Base-by-base conservation (phyloP, 2,888 invertebrate genomes). In the Eristalinus sepulchralis region DNA sequence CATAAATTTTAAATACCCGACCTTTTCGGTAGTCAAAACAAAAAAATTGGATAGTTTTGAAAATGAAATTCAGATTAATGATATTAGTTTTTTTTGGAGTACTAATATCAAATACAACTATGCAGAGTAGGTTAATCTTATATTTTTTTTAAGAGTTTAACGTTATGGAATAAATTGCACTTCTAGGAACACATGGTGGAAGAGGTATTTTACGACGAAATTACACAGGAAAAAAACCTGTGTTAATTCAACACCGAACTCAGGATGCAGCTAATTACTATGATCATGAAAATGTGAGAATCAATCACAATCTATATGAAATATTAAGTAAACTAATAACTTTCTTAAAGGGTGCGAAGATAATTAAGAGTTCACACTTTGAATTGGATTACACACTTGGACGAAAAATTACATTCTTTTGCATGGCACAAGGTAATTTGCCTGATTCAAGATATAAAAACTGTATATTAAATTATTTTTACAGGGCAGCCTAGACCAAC, bases 331-430 rank as follows among this genome's bases (percentile, higher is more conserved):
- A n/a, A 59, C 27, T 2, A 27, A 11, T 60, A 55, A 27, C 2
- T 62, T 63, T 66, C 60, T 68, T 86, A 39, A 91, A 98, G 97
- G 98, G 98, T 20, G 98, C 98, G 1, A 97, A 97, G 93, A 98
- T 98, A 86, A 94, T 96, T 36, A 94, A 96, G 88, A 96, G 97
- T 0, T 98, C 98, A 0, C 98, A 98, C 92, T 98, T 98, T 92
- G 98, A 98, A 92, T 95, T 96, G 93, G 97, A 98, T 93, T 98
- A 97, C 93, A 96, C 97, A 59, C 93, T 98, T 90, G 98, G 98
- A 0, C 97, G 98, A 91, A 98, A 98, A 93, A 97, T 98, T 83
- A 96, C 97, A 1, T 97, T 98, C 92, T 94, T 98, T 84, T 98
- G 98, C 92, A 96, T 97, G 88, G 98, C 98, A 0, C 95, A 96